Evolutionary conservation across 2,888 invertebrate species (phyloP).

Genomic region (Rugalucina vietnamica): DNA sequence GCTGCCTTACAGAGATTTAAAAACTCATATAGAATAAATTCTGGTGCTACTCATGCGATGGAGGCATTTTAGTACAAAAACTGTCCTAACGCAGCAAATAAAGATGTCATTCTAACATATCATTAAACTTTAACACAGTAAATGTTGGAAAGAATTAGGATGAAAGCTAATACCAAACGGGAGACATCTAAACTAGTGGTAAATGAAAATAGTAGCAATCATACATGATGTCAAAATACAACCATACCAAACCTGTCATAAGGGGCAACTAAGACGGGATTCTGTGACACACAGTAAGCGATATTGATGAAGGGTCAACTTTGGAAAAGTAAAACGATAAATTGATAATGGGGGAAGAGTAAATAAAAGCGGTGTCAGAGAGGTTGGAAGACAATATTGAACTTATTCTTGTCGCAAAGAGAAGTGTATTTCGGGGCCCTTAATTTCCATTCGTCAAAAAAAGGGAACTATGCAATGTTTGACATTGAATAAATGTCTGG

Average conservation of each 20-base stretch:
- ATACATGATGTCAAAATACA: slow-evolving; percentile 8
- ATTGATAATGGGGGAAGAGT: too few relatives aligned
- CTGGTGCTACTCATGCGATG: background rate
- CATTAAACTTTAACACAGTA: slow-evolving; percentile 10
- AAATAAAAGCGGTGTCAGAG: too few relatives aligned
- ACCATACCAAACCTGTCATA: background rate
- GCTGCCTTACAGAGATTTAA: background rate
- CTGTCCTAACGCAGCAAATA: background rate
- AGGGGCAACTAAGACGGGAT: background rate
- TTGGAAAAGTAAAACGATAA: too few relatives aligned
- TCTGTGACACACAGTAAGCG: background rate
- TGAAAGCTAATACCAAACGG: background rate
- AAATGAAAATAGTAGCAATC: background rate
- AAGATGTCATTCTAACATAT: background rate
- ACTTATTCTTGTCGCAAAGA: too few relatives aligned
- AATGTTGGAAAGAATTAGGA: background rate
- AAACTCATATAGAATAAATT: background rate
- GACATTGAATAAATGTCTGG: too few relatives aligned
- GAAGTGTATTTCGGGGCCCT: too few relatives aligned
- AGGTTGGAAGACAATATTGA: too few relatives aligned
- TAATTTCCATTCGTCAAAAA: too few relatives aligned
- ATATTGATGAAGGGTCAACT: too few relatives aligned
- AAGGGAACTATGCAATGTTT: too few relatives aligned
- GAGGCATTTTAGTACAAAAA: slow-evolving; percentile 7
- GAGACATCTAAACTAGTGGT: slow-evolving; percentile 10